Conservation (phyloP, 2,113 vertebrate species). For the Ochotona princeps region DNA sequence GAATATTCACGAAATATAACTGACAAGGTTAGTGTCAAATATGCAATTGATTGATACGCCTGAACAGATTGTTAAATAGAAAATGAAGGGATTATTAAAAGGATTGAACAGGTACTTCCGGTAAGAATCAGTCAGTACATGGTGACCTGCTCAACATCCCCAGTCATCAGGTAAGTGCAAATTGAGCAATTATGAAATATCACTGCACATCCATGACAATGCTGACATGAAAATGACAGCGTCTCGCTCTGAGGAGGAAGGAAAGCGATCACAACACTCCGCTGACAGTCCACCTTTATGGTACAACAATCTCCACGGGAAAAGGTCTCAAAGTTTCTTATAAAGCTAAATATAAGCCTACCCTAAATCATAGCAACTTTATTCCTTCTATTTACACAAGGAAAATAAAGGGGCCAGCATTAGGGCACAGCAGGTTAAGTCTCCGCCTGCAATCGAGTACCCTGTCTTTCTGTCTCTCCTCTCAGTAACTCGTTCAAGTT, state of each 20-base stretch:
- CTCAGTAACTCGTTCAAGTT: too few relatives aligned
- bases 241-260: background rate
- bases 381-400: conserved; percentile 23
- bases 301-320: background rate
- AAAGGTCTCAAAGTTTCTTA: background rate
- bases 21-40: background rate
- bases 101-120: background rate
- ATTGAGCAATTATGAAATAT: background rate
- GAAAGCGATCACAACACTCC: background rate
- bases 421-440: too few relatives aligned
- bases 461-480: too few relatives aligned
- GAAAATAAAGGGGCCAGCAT: background rate
- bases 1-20: background rate
- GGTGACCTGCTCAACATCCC: background rate
- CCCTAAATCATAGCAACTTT: background rate
- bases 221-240: background rate
- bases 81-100: background rate
- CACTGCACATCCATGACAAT: background rate
- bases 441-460: too few relatives aligned
- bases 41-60: background rate
- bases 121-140: background rate
- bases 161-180: background rate
- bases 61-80: background rate
- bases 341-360: conserved; percentile 35
- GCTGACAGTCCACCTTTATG: background rate